These are phyloP conservation scores for Galeopsomyia nigrocyanea DNA, from an alignment of 2,888 invertebrate species.

Conservation along the genomic window DNA sequence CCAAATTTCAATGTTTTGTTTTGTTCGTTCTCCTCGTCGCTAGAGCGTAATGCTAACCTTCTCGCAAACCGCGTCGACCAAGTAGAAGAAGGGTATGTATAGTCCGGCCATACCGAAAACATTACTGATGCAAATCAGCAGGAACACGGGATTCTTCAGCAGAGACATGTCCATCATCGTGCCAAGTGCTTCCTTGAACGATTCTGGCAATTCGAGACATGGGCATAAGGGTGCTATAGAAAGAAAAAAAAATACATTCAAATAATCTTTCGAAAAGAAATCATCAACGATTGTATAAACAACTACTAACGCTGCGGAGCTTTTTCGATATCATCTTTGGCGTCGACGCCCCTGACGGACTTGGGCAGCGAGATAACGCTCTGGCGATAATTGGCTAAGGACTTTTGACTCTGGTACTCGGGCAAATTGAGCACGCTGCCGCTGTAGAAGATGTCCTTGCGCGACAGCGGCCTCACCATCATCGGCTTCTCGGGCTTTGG, in stretches of 20 bases:
- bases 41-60: constrained; percentile 80
- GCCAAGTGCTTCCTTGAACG: constrained; percentile 85
- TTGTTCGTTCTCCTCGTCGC: too few species aligned
- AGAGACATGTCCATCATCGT: constrained; percentile 94
- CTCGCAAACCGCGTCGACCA: constrained; percentile 84
- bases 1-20: background rate
- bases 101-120: constrained; percentile 98
- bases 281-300: background rate
- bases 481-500: constrained; percentile 72
- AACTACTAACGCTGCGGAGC: constrained; percentile 75
- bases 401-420: constrained; percentile 93
- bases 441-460: constrained; percentile 98
- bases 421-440: constrained; percentile 94
- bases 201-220: constrained; percentile 82
- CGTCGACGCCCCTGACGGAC: constrained; percentile 71
- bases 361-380: constrained; percentile 91
- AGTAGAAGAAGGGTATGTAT: constrained; percentile 96
- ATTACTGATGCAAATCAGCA: constrained; percentile 93
- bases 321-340: constrained; percentile 77
- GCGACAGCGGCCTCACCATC: constrained; percentile 90
- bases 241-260: constrained; percentile 48
- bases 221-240: constrained; percentile 82
- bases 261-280: background rate
- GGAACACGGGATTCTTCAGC: constrained; percentile 89
- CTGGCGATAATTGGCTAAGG: constrained; percentile 89